Percentiles rank a stretch among this genome's conserved stretches.
Evolutionary conservation across 23 tunicate genomes (phyloP).

Genomic region (Botrylloides violaceus): DNA sequence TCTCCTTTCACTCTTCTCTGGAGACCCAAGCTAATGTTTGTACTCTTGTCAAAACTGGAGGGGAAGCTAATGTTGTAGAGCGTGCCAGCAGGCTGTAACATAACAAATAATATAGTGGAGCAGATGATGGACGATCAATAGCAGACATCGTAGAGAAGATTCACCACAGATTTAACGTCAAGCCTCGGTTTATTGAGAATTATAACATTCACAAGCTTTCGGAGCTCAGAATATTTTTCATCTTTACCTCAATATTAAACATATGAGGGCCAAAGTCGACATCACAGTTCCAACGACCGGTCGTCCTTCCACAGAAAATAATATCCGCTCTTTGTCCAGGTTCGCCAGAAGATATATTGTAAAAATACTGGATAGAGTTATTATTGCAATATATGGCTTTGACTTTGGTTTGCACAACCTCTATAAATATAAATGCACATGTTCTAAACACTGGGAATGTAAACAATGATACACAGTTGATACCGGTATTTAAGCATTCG

Average conservation of each 20-base stretch:
- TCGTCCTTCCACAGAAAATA: conserved; percentile 1
- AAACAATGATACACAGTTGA: too few species aligned
- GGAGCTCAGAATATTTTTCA: too few species aligned
- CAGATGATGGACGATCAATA: too few species aligned
- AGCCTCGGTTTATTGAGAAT: too few species aligned
- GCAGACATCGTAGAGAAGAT: too few species aligned
- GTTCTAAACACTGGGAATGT: too few species aligned
- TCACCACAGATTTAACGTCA: too few species aligned
- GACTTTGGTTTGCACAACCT: neutral
- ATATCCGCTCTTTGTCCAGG: neutral
- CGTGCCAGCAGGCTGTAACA: neutral
- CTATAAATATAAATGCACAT: neutral
- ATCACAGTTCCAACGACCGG: neutral
- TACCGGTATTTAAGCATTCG: too few species aligned
- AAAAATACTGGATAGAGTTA: conserved; percentile 5
- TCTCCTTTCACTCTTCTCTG: neutral
- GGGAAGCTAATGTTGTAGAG: neutral
- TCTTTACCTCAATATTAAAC: neutral
- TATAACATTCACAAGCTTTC: too few species aligned
- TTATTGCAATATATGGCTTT: conserved; percentile 13
- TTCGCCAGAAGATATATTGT: neutral
- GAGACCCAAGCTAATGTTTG: neutral
- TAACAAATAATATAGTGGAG: too few species aligned
- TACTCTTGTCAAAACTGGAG: neutral
- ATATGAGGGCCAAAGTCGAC: neutral